Percentiles rank a stretch among this genome's conserved stretches.
Conservation (phyloP, 2,888 invertebrate genomes). For the Globia sparganii region DNA sequence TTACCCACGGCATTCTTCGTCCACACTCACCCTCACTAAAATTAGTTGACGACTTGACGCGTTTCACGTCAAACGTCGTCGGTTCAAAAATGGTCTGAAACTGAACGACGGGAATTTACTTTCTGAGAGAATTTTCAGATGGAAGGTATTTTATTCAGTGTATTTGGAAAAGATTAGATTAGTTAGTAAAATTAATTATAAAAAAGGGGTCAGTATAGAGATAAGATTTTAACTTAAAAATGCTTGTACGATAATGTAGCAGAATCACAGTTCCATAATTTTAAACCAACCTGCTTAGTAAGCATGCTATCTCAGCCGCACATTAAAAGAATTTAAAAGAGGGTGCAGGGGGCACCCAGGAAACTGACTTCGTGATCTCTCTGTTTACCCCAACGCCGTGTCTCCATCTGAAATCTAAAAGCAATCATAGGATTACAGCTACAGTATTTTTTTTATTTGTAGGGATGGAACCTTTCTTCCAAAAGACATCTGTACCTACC, state of each 20-base stretch:
- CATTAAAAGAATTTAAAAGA: neutral
- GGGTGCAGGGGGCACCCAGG: too few relatives aligned
- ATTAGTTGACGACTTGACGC: conserved; percentile 52
- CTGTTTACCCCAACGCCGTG: neutral
- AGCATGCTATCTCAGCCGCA: neutral
- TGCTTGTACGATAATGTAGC: neutral
- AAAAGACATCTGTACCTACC: neutral
- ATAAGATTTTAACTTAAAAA: neutral
- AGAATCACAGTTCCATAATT: neutral
- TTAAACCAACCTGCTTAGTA: neutral
- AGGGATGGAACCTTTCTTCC: neutral
- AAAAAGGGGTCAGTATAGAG: too few relatives aligned
- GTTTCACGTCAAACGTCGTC: conserved; percentile 53
- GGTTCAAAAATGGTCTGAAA: too few relatives aligned
- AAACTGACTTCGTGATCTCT: neutral
- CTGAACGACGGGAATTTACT: conserved; percentile 23
- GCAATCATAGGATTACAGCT: neutral
- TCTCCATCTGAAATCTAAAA: neutral
- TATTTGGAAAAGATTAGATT: neutral
- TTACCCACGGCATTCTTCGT: conserved; percentile 42
- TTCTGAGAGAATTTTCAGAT: conserved; percentile 4
- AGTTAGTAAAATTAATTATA: too few relatives aligned
- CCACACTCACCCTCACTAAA: conserved; percentile 54
- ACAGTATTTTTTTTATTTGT: neutral
- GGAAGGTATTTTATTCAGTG: neutral